Evolutionary conservation across 1,140 invertebrate species (phyloP), one percentile per base, ranked within the genome.

Genomic region (Pristionchus pacificus): DNA sequence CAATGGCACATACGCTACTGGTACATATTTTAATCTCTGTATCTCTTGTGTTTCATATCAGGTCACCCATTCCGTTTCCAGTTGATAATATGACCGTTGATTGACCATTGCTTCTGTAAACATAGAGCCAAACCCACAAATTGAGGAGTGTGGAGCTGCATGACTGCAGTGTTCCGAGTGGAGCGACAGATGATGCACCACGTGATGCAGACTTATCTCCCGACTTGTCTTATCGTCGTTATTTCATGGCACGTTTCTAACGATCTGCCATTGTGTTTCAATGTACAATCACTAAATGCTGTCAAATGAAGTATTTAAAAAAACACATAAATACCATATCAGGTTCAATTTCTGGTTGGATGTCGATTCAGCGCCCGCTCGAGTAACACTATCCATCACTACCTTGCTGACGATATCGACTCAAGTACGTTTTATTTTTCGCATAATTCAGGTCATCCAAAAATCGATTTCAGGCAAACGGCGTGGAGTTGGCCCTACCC

Each of bases 301-400:
- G 14, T 65, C 29, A 65, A 14, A 57, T 14, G 14, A 57, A 65
- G 68, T 68, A 68, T n/a, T 70, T 24, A 32, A 62, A 76, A 68
- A 25, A 62, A 61, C 0, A 30, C 19, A 49, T 58, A n/a, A 25
- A 30, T 65, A 19, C 63, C 14, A 32, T 71, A 32, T 15, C 15
- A 74, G 74, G 78, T 78, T 85, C n/a, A 83, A 83, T 32, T 85
- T 85, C 71, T 85, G 85, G 85, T 62, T 86, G 15, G 84, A 85
- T 66, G 83, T 85, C 27, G 79, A 83, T 30, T 78, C 81, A 13
- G 84, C 83, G 0, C 85, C 84, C 0, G 84, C 85, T 2, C 60
- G 84, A 32, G 81, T 85, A n/a, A 80, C 82, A 0, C 74, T 85
- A 0, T 80, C 78, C 14, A 83, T 83, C 30, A 83, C 81, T 19